phyloP scores from a whole-genome alignment of 2,888 invertebrate species.

The Xanthia icteritia region DNA sequence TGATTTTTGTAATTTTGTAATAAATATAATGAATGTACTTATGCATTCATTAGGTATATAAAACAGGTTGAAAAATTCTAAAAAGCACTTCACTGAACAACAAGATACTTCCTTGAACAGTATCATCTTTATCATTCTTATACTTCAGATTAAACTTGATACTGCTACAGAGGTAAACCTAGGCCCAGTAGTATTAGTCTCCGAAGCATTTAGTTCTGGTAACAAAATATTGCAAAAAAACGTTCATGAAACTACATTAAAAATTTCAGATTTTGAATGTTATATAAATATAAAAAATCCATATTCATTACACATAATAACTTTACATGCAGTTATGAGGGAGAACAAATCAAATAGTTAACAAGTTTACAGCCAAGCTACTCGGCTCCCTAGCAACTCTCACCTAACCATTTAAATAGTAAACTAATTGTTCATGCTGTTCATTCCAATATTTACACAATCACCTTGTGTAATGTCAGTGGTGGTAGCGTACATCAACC shows the following conservation, averaged over 20 bases:
- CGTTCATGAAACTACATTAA: background rate
- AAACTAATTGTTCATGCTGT: slow-evolving; percentile 50
- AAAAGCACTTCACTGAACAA: too few species aligned
- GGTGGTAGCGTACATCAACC: slow-evolving; percentile 44
- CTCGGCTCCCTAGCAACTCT: slow-evolving; percentile 32
- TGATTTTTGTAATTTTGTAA: too few species aligned
- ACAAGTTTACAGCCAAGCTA: slow-evolving; percentile 43
- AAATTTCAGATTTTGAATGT: background rate
- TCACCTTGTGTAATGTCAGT: slow-evolving; percentile 64
- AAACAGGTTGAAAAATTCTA: too few species aligned
- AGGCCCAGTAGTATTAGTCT: background rate
- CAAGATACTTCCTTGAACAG: too few species aligned
- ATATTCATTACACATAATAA: background rate
- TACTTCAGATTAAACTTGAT: background rate
- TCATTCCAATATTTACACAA: slow-evolving; percentile 64
- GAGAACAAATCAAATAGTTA: slow-evolving; percentile 29
- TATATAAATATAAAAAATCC: background rate
- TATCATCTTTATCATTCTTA: background rate
- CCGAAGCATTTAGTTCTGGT: background rate
- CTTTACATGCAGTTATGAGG: background rate
- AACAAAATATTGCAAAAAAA: background rate
- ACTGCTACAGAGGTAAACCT: background rate
- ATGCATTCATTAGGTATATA: too few species aligned
- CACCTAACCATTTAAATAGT: slow-evolving; percentile 30
- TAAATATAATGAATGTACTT: too few species aligned